These are phyloP conservation scores for Pipistrellus pygmaeus DNA, from an alignment of 2,797 vertebrate species.

Conservation along the genomic window DNA sequence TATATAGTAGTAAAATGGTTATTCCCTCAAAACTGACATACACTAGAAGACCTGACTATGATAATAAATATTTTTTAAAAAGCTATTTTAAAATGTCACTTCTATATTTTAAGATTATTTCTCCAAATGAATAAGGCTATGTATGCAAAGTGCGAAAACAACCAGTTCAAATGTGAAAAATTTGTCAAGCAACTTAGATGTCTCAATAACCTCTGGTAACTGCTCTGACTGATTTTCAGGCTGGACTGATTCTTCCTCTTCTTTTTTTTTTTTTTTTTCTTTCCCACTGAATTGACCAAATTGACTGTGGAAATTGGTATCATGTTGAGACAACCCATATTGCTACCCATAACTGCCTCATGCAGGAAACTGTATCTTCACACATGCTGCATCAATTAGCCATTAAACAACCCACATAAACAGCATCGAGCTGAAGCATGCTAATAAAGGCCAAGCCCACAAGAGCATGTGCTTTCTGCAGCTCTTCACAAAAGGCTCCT, in stretches of 20 bases:
- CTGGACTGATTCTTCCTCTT: not conserved
- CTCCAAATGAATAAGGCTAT: slow-evolving; percentile 9
- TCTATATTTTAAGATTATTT: slow-evolving; percentile 47
- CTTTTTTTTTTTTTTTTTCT: not conserved
- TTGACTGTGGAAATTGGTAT: slow-evolving; percentile 82
- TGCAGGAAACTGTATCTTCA: slow-evolving; percentile 69
- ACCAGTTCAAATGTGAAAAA: slow-evolving; percentile 59
- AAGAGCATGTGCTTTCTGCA: not conserved
- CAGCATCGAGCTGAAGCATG: slow-evolving; percentile 6
- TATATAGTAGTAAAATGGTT: not conserved
- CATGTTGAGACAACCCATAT: slow-evolving; percentile 71
- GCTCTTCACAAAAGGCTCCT: slow-evolving; percentile 42
- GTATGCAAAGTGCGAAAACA: slow-evolving; percentile 30
- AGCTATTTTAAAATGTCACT: slow-evolving; percentile 51
- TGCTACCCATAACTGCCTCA: slow-evolving; percentile 67
- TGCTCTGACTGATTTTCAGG: slow-evolving; percentile 67
- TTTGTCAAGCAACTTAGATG: not conserved
- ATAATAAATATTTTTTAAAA: slow-evolving; percentile 30
- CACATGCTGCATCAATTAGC: slow-evolving; percentile 64
- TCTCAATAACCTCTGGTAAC: slow-evolving; percentile 45
- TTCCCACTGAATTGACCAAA: slow-evolving; percentile 78
- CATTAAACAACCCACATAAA: slow-evolving; percentile 59
- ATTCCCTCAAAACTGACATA: not conserved
- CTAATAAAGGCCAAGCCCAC: slow-evolving; percentile 38
- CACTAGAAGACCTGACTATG: not conserved